These are phyloP conservation scores for Potorous gilbertii DNA, from an alignment of 2,797 vertebrate species.

Conservation along the genomic window DNA sequence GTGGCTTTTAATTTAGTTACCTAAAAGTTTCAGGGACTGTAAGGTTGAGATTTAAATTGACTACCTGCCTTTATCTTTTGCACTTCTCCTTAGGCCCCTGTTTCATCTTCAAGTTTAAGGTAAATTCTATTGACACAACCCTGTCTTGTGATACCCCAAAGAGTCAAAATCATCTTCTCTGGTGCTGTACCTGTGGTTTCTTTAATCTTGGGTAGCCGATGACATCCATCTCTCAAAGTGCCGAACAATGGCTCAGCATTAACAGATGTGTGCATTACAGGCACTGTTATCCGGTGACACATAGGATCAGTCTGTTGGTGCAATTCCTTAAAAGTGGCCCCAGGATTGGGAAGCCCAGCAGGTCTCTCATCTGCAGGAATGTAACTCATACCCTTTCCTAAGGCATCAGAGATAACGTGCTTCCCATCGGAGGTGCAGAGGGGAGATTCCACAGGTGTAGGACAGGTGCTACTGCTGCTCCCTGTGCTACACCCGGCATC, in stretches of 20 bases:
- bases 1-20: constrained; percentile 17
- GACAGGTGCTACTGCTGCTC: constrained; percentile 92
- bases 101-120: constrained; percentile 12
- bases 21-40: neutral
- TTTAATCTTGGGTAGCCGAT: constrained; percentile 97
- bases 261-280: constrained; percentile 91
- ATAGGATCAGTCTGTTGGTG: constrained; percentile 91
- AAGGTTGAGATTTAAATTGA: neutral
- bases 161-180: constrained; percentile 68
- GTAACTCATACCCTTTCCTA: constrained; percentile 89
- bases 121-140: neutral
- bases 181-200: constrained; percentile 99
- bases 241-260: constrained; percentile 91
- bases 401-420: constrained; percentile 90
- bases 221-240: constrained; percentile 91
- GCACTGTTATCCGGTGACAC: constrained; percentile 92
- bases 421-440: constrained; percentile 91
- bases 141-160: neutral
- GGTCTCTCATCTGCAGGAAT: constrained; percentile 90
- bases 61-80: neutral
- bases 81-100: neutral
- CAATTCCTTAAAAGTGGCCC: constrained; percentile 89
- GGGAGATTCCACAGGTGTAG: constrained; percentile 95
- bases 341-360: constrained; percentile 86
- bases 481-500: constrained; percentile 97